Evolutionary conservation across 2,113 vertebrate species (phyloP), one percentile per base, ranked within the genome.

Genomic region (Nettapus auritus): DNA sequence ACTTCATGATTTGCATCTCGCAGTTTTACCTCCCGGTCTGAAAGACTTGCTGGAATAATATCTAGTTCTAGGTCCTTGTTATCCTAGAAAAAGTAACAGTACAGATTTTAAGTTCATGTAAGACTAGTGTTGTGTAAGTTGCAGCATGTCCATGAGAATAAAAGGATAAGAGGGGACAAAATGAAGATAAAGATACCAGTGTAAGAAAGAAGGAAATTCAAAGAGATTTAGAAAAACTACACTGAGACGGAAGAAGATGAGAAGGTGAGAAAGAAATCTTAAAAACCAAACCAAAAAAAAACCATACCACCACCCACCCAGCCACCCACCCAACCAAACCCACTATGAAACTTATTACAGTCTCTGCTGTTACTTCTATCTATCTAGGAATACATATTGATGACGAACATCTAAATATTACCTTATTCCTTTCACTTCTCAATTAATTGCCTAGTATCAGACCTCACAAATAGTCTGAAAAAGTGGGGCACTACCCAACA

Each of bases 1-100:
- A 99, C 97, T 96, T 99, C 99, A 2, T 99, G 99, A 98, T 98
- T 99, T 83, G 99, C 99, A 64, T 99, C 99, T 23, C 99, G 98
- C 17, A 99, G 98, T 93, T 99, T 99, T 62, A 99, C 99, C 81
- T 99, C 99, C 1, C 99, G 98, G 73, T 99, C 99, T 0, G 99
- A 99, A 94, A 99, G 98, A 97, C 99, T 99, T 82, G 99, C 99
- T 46, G 99, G 99, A 94, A 99, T 99, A 90, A 99, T 99, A 96
- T 99, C 99, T 91, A 99, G 86, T 96, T 99, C 99, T 92, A 99
- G 81, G 93, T 99, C 99, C 94, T 99, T 99, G 85, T 99, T 99
- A 95, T 99, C 99, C 99, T 99, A 92, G 52, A 83, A 38, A 79
- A 46, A 82, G 46, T 48, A 40, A 89, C 34, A 94, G 73, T 10